Conservation (phyloP, 2,113 vertebrate species). For the Choloepus hoffmanni region DNA sequence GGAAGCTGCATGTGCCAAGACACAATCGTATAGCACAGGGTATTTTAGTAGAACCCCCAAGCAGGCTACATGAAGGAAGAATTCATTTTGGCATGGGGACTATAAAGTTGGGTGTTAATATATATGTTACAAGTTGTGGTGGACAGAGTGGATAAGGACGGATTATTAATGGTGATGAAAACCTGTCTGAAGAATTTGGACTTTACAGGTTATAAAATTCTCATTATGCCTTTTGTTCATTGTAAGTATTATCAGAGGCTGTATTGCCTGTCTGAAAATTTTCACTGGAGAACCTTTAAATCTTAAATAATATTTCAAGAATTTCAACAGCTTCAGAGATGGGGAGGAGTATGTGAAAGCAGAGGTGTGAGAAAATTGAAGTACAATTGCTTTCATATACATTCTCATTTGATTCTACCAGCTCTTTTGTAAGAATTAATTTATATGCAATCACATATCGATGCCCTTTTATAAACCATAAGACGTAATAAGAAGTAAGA, state of each 20-base stretch:
- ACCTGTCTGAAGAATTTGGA: slow-evolving; percentile 4
- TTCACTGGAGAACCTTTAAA: background rate
- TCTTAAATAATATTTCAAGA: background rate
- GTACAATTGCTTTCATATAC: background rate
- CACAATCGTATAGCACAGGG: background rate
- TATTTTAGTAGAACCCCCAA: background rate
- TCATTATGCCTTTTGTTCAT: background rate
- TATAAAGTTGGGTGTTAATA: background rate
- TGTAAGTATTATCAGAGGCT: background rate
- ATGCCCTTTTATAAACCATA: background rate
- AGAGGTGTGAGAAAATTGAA: background rate
- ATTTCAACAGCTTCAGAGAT: background rate
- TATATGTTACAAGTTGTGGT: background rate
- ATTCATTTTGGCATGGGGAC: background rate
- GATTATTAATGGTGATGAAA: background rate
- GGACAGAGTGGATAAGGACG: background rate
- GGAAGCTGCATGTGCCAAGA: background rate
- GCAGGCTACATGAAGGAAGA: background rate
- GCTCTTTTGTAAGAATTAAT: background rate
- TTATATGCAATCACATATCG: background rate
- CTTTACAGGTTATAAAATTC: background rate
- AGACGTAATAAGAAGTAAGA: background rate
- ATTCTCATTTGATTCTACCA: background rate
- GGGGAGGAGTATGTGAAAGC: background rate
- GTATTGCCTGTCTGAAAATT: background rate